These are phyloP conservation scores for Mantis religiosa DNA, from an alignment of 2,888 invertebrate species.

Conservation along the genomic window DNA sequence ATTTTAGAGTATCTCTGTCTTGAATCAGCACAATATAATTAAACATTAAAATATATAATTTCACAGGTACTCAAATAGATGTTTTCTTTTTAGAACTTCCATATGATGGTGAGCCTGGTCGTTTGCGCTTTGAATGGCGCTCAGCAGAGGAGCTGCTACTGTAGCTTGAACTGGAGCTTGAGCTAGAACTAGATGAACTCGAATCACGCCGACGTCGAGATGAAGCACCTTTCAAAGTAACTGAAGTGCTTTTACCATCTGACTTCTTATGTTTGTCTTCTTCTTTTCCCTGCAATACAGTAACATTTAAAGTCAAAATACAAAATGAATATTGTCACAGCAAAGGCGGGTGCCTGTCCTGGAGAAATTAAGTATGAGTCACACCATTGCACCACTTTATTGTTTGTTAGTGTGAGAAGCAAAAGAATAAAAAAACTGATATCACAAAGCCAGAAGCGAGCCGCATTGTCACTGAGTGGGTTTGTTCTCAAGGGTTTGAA, in stretches of 20 bases:
- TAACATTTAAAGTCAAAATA: too few relatives aligned
- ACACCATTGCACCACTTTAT: too few relatives aligned
- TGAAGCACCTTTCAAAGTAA: background rate
- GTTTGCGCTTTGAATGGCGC: background rate
- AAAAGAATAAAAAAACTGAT: too few relatives aligned
- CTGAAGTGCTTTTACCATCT: background rate
- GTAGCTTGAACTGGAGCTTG: background rate
- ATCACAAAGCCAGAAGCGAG: too few relatives aligned
- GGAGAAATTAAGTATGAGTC: too few relatives aligned
- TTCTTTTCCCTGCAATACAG: constrained; percentile 44
- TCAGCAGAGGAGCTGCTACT: background rate
- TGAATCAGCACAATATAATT: background rate
- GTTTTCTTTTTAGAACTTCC: background rate
- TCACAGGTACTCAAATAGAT: background rate
- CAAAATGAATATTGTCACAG: too few relatives aligned
- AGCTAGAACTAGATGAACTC: background rate
- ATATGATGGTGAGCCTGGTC: background rate
- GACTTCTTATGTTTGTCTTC: constrained; percentile 37
- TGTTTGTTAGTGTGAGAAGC: too few relatives aligned
- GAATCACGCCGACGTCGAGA: background rate
- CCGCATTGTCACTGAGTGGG: too few relatives aligned
- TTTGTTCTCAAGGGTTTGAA: too few relatives aligned
- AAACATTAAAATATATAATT: background rate
- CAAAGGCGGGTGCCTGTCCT: too few relatives aligned
- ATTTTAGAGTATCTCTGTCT: background rate